Conservation (phyloP, 2,797 vertebrate genomes). For the Cyclura pinguis region DNA sequence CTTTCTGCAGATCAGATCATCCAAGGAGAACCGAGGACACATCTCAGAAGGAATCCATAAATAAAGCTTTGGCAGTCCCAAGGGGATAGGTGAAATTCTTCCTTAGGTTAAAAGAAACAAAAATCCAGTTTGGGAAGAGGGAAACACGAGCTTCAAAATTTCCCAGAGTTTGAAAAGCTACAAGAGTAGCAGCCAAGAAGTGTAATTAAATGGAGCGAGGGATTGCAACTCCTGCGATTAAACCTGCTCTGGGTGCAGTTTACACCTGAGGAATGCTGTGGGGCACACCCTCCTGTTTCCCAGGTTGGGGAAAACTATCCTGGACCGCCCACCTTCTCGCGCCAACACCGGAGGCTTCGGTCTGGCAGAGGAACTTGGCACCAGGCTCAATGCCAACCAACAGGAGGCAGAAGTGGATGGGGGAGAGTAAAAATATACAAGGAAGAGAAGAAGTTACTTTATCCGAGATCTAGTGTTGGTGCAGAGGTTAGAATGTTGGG, state of each 20-base stretch:
- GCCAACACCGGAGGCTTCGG: slow-evolving; percentile 28
- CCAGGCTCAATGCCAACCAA: not conserved
- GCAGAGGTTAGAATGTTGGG: too few relatives aligned
- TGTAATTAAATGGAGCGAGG: slow-evolving; percentile 43
- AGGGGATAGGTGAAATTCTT: not conserved
- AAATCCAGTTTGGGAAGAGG: too few relatives aligned
- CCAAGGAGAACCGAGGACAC: slow-evolving; percentile 12
- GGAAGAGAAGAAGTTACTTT: too few relatives aligned
- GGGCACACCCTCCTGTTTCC: slow-evolving; percentile 55
- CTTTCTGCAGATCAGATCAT: not conserved
- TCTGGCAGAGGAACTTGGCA: not conserved
- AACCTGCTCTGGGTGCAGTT: not conserved
- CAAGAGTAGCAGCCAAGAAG: not conserved
- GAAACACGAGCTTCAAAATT: not conserved
- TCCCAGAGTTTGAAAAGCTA: not conserved
- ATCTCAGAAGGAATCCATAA: not conserved
- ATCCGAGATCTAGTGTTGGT: too few relatives aligned
- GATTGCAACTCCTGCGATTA: slow-evolving; percentile 39
- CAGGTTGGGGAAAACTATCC: slow-evolving; percentile 20
- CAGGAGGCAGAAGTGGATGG: not conserved
- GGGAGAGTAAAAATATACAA: not conserved
- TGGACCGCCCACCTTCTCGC: not conserved
- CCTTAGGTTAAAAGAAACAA: not conserved
- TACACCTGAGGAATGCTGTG: slow-evolving; percentile 47
- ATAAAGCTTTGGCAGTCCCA: not conserved